Percentiles rank a stretch among this genome's conserved stretches.
These are phyloP conservation scores for Atta texana DNA, from an alignment of 1,140 invertebrate species.

Conservation along the genomic window DNA sequence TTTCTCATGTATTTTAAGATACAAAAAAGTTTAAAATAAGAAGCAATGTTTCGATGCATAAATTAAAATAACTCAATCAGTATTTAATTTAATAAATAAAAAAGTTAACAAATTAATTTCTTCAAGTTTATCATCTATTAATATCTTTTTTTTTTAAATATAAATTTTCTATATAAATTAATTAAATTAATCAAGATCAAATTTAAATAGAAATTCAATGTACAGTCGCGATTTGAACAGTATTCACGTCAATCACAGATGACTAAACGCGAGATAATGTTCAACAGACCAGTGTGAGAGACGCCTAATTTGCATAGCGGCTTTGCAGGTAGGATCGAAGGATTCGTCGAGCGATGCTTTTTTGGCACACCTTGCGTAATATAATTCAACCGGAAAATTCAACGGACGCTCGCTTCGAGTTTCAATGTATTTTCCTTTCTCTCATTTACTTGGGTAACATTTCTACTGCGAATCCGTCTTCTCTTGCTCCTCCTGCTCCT, in stretches of 20 bases:
- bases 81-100: conserved; percentile 3
- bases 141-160: not conserved
- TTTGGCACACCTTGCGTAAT: conserved; percentile 32
- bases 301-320: conserved; percentile 42
- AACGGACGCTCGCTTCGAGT: conserved; percentile 21
- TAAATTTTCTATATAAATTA: not conserved
- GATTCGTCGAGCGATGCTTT: not conserved
- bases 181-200: not conserved
- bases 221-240: not conserved
- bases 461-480: conserved; percentile 43
- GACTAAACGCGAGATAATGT: conserved; percentile 11
- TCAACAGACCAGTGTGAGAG: not conserved
- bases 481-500: conserved; percentile 1
- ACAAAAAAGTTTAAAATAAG: not conserved
- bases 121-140: not conserved
- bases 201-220: conserved; percentile 13
- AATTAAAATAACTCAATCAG: not conserved
- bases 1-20: not conserved
- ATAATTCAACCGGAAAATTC: conserved; percentile 50
- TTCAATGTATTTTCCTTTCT: conserved; percentile 56
- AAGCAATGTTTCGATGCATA: not conserved
- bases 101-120: not conserved
- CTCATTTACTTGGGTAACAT: conserved; percentile 55
- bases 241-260: not conserved
- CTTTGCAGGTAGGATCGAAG: conserved; percentile 13